phyloP scores from a whole-genome alignment of 2,113 vertebrate species.

The pig (Sus scrofa) region DNA sequence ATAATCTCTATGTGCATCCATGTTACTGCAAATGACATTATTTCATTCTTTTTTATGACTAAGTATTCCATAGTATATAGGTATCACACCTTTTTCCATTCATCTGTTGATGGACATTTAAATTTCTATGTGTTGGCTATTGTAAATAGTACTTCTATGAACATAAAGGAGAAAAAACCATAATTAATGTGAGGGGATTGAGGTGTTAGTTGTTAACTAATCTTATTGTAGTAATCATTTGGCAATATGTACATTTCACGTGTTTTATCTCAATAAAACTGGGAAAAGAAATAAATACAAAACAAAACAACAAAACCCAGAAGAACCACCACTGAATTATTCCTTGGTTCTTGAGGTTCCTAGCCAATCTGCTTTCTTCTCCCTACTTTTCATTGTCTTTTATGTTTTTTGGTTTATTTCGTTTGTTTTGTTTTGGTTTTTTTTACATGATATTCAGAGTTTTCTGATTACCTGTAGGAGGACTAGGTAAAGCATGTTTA shows the following conservation, averaged over 20 bases:
- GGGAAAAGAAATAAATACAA: neutral
- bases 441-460: neutral
- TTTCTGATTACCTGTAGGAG: neutral
- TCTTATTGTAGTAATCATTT: neutral
- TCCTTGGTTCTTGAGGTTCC: neutral
- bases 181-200: neutral
- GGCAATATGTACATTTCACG: neutral
- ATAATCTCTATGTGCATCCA: too few species aligned
- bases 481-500: neutral
- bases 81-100: too few species aligned
- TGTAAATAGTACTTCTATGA: neutral
- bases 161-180: neutral
- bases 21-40: too few species aligned
- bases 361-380: neutral
- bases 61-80: too few species aligned
- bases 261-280: neutral
- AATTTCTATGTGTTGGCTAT: too few species aligned
- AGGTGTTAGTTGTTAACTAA: neutral
- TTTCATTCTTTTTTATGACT: too few species aligned
- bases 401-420: too few species aligned
- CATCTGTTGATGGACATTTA: neutral
- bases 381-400: neutral
- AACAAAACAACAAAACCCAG: neutral
- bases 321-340: neutral
- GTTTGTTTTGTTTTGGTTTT: too few species aligned